Base-by-base conservation (phyloP, 2,113 vertebrate species). In the Gadus chalcogrammus region DNA sequence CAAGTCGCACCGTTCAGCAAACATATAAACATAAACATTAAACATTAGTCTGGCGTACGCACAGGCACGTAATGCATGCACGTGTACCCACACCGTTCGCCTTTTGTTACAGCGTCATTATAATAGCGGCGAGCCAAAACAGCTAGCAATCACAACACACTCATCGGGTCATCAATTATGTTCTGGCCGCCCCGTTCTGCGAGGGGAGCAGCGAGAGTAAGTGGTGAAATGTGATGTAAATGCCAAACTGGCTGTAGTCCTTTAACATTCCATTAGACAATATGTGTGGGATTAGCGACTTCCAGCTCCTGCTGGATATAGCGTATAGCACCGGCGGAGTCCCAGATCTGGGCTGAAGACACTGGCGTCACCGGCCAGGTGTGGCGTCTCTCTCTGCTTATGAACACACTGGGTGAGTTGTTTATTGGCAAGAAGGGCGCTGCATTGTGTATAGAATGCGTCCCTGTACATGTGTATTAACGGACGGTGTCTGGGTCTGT, bases 281-380 rank as follows among this genome's bases (percentile, higher is more conserved):
- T 69, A 58, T 55, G 11, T 48, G 52, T 70, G 68, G 53, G 22
- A 15, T 20, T 42, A 38, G 16, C 7, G 15, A 3, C 15, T 59
- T 48, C 9, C 42, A 48, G 16, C 31, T 35, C 6, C 31, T 72
- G 76, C 56, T 71, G 73, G 71, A 76, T 84, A 48, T 48, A 48
- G 42, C 42, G 1, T 79, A 88, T 82, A 84, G 76, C 73, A 75
- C 70, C 42, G 85, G 80, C 71, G 79, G 84, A 83, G 83, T 78
- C 78, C 71, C 82, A 77, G 76, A 88, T 78, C 81, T 74, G 31
- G 70, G 70, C 73, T 80, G 86, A 85, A 79, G 81, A 87, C 73
- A 80, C 68, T 69, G 69, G 68, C 75, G 77, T 76, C 81, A 85
- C 65, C 71, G 56, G 56, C 70, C 76, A 68, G 64, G 74, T 72